Conservation (phyloP, 2,888 invertebrate genomes). For the Furcula furcula region DNA sequence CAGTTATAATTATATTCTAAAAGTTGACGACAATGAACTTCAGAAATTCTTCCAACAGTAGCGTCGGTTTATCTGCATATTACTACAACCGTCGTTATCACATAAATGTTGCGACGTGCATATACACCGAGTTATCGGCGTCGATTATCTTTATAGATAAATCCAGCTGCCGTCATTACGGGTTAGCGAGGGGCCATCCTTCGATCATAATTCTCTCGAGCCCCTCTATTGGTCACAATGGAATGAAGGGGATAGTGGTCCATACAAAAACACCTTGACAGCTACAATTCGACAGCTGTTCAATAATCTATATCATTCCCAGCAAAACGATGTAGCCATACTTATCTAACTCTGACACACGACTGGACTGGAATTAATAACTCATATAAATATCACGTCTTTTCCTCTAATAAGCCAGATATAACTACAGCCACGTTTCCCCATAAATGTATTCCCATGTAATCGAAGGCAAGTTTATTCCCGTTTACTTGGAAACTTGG, state of each 20-base stretch:
- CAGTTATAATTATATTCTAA: too few species aligned
- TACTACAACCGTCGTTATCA: conserved; percentile 17
- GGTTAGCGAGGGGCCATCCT: conserved; percentile 47
- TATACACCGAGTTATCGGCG: conserved; percentile 33
- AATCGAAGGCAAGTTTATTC: too few species aligned
- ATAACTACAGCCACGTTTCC: too few species aligned
- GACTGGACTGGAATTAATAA: too few species aligned
- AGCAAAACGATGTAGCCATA: too few species aligned
- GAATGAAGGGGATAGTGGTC: conserved; percentile 19
- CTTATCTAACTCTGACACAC: too few species aligned
- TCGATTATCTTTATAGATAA: conserved; percentile 64
- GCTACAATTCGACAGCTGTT: conserved; percentile 28
- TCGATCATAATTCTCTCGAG: conserved; percentile 55
- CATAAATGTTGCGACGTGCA: conserved; percentile 29
- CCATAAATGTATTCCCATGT: too few species aligned
- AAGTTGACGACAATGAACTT: conserved; percentile 4
- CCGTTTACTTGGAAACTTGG: too few species aligned
- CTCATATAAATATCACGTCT: too few species aligned
- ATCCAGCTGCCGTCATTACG: conserved; percentile 45
- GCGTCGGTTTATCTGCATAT: neutral
- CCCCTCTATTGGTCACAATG: conserved; percentile 42
- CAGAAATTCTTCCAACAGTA: neutral
- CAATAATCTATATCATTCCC: conserved; percentile 9
- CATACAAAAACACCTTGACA: conserved; percentile 26
- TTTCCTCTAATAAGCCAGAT: too few species aligned